These are phyloP conservation scores for Galbula dea DNA, from an alignment of 2,113 vertebrate genomes.

Conservation along the genomic window DNA sequence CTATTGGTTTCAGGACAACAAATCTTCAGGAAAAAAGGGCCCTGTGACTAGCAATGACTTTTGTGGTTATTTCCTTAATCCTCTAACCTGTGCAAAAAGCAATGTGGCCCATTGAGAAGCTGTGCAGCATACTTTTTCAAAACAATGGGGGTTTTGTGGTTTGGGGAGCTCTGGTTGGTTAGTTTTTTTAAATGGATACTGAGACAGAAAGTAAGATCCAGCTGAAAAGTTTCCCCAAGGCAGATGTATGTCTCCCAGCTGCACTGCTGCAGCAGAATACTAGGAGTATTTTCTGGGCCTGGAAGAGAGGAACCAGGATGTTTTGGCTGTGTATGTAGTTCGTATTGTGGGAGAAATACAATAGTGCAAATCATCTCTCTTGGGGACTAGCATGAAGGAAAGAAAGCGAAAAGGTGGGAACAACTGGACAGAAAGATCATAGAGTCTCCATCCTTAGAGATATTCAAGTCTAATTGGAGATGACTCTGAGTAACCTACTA, in stretches of 20 bases:
- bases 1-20: background rate
- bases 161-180: background rate
- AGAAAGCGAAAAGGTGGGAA: background rate
- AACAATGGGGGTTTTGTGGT: background rate
- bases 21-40: background rate
- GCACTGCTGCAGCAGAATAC: background rate
- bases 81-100: background rate
- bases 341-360: background rate
- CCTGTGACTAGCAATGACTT: background rate
- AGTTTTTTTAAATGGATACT: background rate
- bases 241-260: background rate
- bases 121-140: background rate
- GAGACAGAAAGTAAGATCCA: background rate
- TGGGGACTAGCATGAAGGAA: fast-evolving
- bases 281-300: background rate
- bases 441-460: background rate
- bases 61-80: background rate
- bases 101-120: background rate
- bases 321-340: background rate
- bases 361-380: background rate
- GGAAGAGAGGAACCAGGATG: background rate
- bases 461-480: background rate
- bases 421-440: background rate
- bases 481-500: background rate
- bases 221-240: background rate